These are phyloP conservation scores for Nasonia vitripennis DNA, from an alignment of 1,140 invertebrate species.

Conservation along the genomic window DNA sequence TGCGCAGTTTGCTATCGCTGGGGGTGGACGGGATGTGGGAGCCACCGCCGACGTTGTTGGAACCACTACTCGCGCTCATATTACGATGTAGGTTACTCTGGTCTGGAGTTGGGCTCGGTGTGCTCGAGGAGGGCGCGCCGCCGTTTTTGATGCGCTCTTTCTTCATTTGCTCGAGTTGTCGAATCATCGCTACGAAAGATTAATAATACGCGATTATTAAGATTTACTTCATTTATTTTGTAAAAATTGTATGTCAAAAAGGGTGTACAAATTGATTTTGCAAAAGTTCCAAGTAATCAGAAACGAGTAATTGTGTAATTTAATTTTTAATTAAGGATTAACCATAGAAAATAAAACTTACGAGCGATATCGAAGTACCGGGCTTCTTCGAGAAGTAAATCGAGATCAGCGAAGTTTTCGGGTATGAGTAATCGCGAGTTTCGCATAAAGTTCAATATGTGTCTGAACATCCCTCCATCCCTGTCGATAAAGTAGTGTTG, in stretches of 20 bases:
- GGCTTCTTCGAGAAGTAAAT: constrained; percentile 94
- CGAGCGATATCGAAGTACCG: constrained; percentile 93
- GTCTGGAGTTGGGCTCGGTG: constrained; percentile 64
- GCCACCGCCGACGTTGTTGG: constrained; percentile 53
- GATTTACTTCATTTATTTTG: too few species aligned
- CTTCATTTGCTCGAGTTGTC: constrained; percentile 85
- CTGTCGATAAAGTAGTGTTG: constrained; percentile 99
- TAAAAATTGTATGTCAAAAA: too few species aligned
- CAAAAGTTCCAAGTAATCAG: too few species aligned
- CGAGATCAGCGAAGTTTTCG: constrained; percentile 89
- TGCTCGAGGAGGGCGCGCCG: constrained; percentile 52
- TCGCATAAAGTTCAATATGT: constrained; percentile 96
- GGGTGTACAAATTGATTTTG: too few species aligned
- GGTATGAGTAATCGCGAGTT: constrained; percentile 92
- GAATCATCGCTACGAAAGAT: constrained; percentile 79
- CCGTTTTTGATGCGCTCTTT: constrained; percentile 82
- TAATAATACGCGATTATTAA: constrained; percentile 57
- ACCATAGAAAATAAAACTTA: constrained; percentile 73
- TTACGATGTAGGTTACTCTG: constrained; percentile 47
- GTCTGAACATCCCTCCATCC: constrained; percentile 96
- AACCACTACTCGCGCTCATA: constrained; percentile 5
- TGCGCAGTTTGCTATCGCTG: background rate
- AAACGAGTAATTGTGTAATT: too few species aligned
- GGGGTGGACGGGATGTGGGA: background rate
- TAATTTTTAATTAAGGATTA: too few species aligned